Evolutionary conservation across 2,888 invertebrate genomes (phyloP).

Genomic region (Anorthoa munda): DNA sequence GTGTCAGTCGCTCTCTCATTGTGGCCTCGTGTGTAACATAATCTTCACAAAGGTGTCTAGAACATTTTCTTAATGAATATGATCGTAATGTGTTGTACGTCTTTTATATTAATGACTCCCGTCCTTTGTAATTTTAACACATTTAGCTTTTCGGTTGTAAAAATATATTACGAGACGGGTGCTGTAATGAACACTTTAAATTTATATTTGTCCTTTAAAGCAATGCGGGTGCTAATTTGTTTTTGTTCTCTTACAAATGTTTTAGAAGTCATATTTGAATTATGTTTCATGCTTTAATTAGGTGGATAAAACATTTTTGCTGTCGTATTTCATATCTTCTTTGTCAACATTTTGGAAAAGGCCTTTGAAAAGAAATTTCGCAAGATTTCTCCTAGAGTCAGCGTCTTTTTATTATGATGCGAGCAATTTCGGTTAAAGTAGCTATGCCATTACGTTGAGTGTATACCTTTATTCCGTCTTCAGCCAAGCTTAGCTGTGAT

Average conservation of each 20-base stretch:
- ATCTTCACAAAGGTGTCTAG: slow-evolving; percentile 83
- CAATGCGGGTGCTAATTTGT: slow-evolving; percentile 69
- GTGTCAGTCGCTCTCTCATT: slow-evolving; percentile 78
- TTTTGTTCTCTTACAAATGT: slow-evolving; percentile 60
- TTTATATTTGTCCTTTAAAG: slow-evolving; percentile 66
- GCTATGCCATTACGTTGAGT: slow-evolving; percentile 54
- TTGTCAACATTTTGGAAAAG: not conserved
- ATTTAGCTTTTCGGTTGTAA: slow-evolving; percentile 68
- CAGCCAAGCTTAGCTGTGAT: slow-evolving; percentile 53
- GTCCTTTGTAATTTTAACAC: slow-evolving; percentile 78
- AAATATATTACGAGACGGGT: slow-evolving; percentile 66
- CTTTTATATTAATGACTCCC: slow-evolving; percentile 76
- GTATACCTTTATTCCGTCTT: slow-evolving; percentile 55
- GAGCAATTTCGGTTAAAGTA: slow-evolving; percentile 56
- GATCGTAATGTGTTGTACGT: slow-evolving; percentile 77
- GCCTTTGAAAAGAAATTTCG: not conserved
- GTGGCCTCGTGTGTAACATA: slow-evolving; percentile 77
- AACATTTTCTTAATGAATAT: slow-evolving; percentile 86
- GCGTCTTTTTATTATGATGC: slow-evolving; percentile 29
- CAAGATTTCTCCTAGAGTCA: slow-evolving; percentile 22
- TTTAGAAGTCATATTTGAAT: slow-evolving; percentile 39
- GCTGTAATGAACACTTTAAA: slow-evolving; percentile 70
- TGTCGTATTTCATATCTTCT: slow-evolving; percentile 1
- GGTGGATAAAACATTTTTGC: slow-evolving; percentile 11
- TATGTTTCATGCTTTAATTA: slow-evolving; percentile 29